Evolutionary conservation across 2,797 vertebrate genomes (phyloP).

Genomic region (Sternotherus odoratus): DNA sequence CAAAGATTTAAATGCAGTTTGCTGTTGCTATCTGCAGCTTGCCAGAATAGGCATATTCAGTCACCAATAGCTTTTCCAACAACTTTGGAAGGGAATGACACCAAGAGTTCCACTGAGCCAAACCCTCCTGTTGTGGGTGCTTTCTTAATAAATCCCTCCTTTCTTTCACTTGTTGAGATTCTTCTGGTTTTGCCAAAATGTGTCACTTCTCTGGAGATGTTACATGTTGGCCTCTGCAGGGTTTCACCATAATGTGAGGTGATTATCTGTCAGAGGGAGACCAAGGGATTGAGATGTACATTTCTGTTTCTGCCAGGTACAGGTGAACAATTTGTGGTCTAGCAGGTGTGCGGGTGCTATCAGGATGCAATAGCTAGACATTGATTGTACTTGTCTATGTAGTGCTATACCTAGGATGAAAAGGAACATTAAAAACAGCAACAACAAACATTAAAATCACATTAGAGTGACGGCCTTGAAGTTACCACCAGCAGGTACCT

Average conservation of each 20-base stretch:
- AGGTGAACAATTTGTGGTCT: neutral
- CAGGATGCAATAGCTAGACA: neutral
- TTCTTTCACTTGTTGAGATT: neutral
- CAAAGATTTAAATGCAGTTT: fast-evolving
- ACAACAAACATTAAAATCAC: neutral
- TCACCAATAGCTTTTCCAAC: neutral
- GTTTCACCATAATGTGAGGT: neutral
- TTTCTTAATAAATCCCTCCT: neutral
- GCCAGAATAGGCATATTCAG: neutral
- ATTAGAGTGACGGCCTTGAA: neutral
- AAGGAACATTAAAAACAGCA: neutral
- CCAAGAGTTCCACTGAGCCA: neutral
- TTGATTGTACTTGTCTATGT: neutral
- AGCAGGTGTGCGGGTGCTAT: neutral
- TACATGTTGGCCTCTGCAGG: neutral
- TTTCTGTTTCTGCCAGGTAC: neutral
- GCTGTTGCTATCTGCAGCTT: neutral
- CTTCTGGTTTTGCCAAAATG: neutral
- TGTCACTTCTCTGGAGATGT: neutral
- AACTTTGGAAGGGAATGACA: neutral
- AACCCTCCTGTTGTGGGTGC: fast-evolving
- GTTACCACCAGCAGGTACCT: neutral
- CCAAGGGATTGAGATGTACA: neutral
- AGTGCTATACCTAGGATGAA: neutral
- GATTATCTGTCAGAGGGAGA: neutral